Evolutionary conservation across 2,888 invertebrate species (phyloP).

Genomic region (Rhogogaster chlorosoma): DNA sequence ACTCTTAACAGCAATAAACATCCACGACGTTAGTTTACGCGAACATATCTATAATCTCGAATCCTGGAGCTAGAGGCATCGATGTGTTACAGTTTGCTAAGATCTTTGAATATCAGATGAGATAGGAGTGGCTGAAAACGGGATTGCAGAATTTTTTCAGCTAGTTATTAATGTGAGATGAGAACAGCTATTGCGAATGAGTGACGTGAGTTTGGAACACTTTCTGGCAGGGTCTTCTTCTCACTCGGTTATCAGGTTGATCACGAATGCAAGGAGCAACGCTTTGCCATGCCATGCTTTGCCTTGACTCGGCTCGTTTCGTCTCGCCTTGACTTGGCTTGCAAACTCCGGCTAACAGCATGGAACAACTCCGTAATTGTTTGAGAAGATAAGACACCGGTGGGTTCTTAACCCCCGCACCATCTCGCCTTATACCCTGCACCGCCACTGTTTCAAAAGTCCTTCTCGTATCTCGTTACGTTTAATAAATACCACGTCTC

Average conservation of each 20-base stretch:
- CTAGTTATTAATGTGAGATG: neutral
- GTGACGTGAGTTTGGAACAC: neutral
- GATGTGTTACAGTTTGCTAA: neutral
- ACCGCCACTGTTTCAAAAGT: slow-evolving; percentile 40
- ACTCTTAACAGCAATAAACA: neutral
- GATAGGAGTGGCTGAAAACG: neutral
- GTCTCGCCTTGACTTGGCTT: slow-evolving; percentile 7
- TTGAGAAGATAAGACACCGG: slow-evolving; percentile 48
- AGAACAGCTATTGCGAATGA: neutral
- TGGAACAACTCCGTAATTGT: slow-evolving; percentile 49
- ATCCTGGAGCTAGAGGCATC: neutral
- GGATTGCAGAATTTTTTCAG: neutral
- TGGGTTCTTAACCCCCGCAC: slow-evolving; percentile 46
- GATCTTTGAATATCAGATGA: neutral
- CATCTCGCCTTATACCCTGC: neutral
- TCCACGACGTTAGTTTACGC: neutral
- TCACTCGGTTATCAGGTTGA: slow-evolving; percentile 38
- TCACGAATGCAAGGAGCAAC: slow-evolving; percentile 39
- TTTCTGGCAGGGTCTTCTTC: slow-evolving; percentile 9
- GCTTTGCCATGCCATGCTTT: neutral
- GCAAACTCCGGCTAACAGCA: slow-evolving; percentile 48
- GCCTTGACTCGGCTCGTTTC: slow-evolving; percentile 5
- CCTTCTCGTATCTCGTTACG: slow-evolving; percentile 33
- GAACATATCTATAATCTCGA: neutral
- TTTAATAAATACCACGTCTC: slow-evolving; percentile 46